phyloP scores from a whole-genome alignment of 2,113 vertebrate genomes.

The Malaclemys terrapin region DNA sequence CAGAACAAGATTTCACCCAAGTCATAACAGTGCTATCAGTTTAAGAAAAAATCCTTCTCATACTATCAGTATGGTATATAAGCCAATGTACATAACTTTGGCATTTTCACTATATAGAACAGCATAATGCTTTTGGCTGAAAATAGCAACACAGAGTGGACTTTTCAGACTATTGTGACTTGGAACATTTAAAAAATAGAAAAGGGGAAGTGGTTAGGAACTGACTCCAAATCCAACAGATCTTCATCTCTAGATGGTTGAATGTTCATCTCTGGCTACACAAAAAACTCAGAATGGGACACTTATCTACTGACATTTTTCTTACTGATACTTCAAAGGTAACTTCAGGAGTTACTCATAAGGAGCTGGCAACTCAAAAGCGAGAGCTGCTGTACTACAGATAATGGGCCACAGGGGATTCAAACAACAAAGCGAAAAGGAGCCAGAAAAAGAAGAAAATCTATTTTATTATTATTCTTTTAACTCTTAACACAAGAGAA shows the following conservation, averaged over 20 bases:
- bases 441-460: not conserved
- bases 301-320: not conserved
- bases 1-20: not conserved
- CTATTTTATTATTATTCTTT: not conserved
- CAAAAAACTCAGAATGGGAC: not conserved
- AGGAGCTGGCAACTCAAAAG: not conserved
- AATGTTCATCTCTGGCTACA: not conserved
- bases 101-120: not conserved
- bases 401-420: constrained; percentile 13
- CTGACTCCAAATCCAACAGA: not conserved
- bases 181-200: not conserved
- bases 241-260: not conserved
- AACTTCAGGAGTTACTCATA: not conserved
- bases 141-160: not conserved
- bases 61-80: not conserved
- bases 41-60: not conserved
- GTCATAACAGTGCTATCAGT: not conserved
- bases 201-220: not conserved
- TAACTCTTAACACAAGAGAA: not conserved
- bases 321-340: not conserved
- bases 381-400: not conserved
- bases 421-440: not conserved
- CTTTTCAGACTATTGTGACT: not conserved
- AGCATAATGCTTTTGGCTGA: not conserved
- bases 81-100: not conserved